Evolutionary conservation across 2,113 vertebrate species (phyloP).

Genomic region (Rousettus leschenaultii): DNA sequence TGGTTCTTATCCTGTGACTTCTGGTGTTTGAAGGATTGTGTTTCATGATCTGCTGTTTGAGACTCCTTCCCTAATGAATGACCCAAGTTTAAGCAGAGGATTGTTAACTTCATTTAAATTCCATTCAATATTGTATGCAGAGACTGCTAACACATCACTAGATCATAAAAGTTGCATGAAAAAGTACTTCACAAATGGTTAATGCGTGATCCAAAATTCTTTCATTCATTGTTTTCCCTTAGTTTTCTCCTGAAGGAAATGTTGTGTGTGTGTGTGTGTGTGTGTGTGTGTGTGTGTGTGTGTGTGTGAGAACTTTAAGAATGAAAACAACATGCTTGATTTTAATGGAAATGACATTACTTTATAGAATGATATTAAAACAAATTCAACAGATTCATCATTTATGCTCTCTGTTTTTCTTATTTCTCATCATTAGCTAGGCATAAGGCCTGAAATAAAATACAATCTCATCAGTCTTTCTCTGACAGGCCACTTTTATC

Average conservation of each 20-base stretch:
- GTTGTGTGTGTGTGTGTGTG: neutral
- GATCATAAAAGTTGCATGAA: neutral
- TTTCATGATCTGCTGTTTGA: neutral
- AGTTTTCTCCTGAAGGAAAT: neutral
- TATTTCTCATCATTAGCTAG: slow-evolving; percentile 45
- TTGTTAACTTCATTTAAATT: neutral
- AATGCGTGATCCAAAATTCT: neutral
- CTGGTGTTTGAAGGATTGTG: neutral
- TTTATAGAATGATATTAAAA: neutral
- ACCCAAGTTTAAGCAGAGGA: neutral
- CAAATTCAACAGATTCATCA: neutral
- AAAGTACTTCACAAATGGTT: neutral
- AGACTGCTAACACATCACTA: neutral
- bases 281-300: neutral
- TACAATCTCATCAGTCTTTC: slow-evolving; percentile 24
- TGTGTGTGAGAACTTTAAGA: neutral
- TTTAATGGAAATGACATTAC: neutral
- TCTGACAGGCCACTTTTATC: slow-evolving; percentile 62
- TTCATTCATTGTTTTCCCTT: neutral
- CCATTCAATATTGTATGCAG: neutral
- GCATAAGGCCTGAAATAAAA: slow-evolving; percentile 45
- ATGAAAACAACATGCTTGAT: neutral
- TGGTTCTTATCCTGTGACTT: neutral
- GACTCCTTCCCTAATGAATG: neutral
- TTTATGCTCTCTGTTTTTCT: slow-evolving; percentile 14